A percentile compares a stretch with the other conserved stretches of the same genome.
These are phyloP conservation scores for Tribolium freemani DNA, from an alignment of 2,888 invertebrate species.

Conservation along the genomic window DNA sequence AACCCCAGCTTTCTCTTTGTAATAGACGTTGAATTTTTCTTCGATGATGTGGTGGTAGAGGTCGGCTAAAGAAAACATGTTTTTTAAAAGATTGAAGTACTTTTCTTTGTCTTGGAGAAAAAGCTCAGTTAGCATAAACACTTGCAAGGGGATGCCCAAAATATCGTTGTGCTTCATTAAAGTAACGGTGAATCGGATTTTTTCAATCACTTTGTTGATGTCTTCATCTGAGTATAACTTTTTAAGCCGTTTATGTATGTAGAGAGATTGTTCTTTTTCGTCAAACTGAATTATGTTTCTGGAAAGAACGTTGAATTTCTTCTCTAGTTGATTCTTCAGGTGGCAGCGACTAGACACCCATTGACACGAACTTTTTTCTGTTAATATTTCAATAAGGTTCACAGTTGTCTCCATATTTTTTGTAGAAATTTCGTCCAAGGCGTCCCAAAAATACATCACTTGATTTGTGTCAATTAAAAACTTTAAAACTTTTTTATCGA, in stretches of 20 bases:
- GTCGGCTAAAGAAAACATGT: conserved; percentile 11
- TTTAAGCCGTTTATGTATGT: background rate
- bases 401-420: background rate
- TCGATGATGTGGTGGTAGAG: conserved; percentile 16
- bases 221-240: background rate
- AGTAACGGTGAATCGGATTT: background rate
- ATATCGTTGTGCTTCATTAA: conserved; percentile 2
- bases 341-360: conserved; percentile 16
- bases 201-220: conserved; percentile 2
- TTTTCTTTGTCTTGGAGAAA: conserved; percentile 13
- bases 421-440: conserved; percentile 2
- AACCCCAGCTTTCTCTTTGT: background rate
- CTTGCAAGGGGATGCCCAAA: conserved; percentile 16
- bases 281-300: conserved; percentile 1
- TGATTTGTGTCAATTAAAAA: background rate
- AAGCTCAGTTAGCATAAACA: conserved; percentile 24
- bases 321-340: conserved; percentile 5
- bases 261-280: conserved; percentile 2
- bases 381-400: background rate
- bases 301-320: conserved; percentile 3
- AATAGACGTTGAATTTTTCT: conserved; percentile 9
- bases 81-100: background rate
- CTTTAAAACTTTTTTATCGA: background rate
- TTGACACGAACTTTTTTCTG: background rate
- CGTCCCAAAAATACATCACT: conserved; percentile 16